These are phyloP conservation scores for Drosophila merina DNA, from an alignment of 2,888 invertebrate species.

Conservation along the genomic window DNA sequence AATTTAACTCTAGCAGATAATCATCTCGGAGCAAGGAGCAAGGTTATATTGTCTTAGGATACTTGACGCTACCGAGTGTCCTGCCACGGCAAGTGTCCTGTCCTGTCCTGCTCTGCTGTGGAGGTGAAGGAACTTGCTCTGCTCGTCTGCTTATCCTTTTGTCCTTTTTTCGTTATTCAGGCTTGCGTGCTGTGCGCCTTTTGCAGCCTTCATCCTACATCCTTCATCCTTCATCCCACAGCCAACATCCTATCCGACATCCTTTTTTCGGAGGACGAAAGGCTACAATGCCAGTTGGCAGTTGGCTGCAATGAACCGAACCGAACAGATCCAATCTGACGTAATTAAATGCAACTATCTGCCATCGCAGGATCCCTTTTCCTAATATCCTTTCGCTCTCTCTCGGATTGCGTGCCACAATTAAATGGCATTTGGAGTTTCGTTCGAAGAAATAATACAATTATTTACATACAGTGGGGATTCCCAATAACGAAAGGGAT, in stretches of 20 bases:
- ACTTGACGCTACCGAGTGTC: conserved; percentile 63
- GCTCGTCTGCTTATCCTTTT: conserved; percentile 18
- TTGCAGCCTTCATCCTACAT: conserved; percentile 11
- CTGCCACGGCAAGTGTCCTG: conserved; percentile 50
- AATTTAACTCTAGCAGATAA: conserved; percentile 82
- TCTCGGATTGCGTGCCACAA: conserved; percentile 32
- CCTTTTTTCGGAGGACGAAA: conserved; percentile 1
- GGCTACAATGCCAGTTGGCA: conserved; percentile 51
- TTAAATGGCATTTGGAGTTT: conserved; percentile 45
- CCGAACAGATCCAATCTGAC: conserved; percentile 60
- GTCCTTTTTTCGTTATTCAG: conserved; percentile 14
- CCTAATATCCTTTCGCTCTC: conserved; percentile 29
- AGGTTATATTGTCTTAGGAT: conserved; percentile 79
- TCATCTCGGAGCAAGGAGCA: conserved; percentile 68
- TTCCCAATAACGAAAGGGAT: neutral
- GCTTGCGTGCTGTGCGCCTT: conserved; percentile 34
- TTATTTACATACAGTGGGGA: conserved; percentile 19
- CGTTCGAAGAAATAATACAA: conserved; percentile 8
- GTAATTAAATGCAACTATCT: conserved; percentile 69
- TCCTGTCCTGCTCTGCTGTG: neutral
- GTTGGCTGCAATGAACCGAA: conserved; percentile 60
- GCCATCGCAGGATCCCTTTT: conserved; percentile 50
- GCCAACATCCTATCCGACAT: conserved; percentile 16
- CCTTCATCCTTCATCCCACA: neutral
- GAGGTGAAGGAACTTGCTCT: conserved; percentile 45